These are phyloP conservation scores for Sinella curviseta DNA, from an alignment of 1,140 invertebrate genomes.

Conservation along the genomic window DNA sequence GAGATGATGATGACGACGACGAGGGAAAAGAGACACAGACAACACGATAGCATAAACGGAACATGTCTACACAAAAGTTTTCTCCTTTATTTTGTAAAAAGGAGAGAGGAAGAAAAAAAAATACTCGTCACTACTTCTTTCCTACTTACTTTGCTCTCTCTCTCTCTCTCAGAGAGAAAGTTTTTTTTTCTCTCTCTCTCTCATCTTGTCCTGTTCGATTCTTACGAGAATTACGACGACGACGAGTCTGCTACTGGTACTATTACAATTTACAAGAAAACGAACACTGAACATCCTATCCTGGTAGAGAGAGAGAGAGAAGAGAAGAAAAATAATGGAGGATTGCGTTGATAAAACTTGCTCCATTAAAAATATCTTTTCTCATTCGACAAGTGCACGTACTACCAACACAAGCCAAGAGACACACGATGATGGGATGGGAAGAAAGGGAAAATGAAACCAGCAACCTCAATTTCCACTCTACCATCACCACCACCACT, in stretches of 20 bases:
- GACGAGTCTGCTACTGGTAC: no score
- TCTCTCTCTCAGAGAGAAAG: conserved; percentile 14
- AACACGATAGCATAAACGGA: not conserved
- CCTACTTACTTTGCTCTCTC: conserved; percentile 27
- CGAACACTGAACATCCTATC: not conserved
- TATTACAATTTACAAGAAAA: no score
- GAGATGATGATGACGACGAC: no score
- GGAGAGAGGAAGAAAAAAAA: no score
- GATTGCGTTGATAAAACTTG: conserved; percentile 42
- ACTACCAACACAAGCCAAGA: not conserved
- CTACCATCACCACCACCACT: no score
- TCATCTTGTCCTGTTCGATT: not conserved
- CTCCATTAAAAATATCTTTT: conserved; percentile 46
- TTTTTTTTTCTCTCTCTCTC: not conserved
- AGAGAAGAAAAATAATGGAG: not conserved
- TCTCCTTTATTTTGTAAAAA: no score
- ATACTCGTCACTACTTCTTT: conserved; percentile 7
- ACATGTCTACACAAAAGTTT: conserved; percentile 14
- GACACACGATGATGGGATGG: no score
- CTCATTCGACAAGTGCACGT: conserved; percentile 28
- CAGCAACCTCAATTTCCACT: conserved; percentile 1
- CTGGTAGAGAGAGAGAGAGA: not conserved
- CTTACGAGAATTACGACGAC: conserved; percentile 2
- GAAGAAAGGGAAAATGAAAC: not conserved
- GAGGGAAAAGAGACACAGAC: conserved; percentile 34